These are phyloP conservation scores for Canis aureus DNA, from an alignment of 2,113 vertebrate genomes.

Conservation along the genomic window DNA sequence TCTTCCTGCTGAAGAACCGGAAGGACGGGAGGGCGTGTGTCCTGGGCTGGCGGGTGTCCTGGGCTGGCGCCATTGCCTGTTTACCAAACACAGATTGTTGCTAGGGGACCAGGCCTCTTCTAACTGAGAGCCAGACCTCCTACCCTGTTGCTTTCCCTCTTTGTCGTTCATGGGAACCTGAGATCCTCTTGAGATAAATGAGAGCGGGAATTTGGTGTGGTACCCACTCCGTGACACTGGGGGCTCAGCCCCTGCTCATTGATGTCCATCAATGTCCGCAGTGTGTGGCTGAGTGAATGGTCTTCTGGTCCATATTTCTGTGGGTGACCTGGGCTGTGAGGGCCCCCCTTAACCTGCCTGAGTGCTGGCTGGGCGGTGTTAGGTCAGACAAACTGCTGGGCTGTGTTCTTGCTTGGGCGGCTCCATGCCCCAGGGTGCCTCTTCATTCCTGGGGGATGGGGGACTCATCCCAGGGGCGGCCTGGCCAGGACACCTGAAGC, in stretches of 20 bases:
- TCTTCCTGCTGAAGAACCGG: neutral
- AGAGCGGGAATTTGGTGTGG: neutral
- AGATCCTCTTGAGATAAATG: neutral
- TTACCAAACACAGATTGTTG: slow-evolving; percentile 42
- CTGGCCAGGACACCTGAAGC: neutral
- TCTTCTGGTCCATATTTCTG: neutral
- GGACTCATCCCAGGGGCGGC: neutral
- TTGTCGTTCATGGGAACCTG: neutral
- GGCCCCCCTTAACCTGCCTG: neutral
- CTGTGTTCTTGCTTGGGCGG: neutral
- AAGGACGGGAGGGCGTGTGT: neutral
- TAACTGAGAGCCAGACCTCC: neutral
- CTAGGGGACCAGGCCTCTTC: neutral
- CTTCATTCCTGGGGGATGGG: neutral
- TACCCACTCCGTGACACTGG: neutral
- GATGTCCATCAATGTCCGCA: rapidly evolving
- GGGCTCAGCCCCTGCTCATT: neutral
- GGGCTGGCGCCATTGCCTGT: neutral
- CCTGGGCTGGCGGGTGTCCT: neutral
- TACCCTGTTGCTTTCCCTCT: neutral
- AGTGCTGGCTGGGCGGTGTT: neutral
- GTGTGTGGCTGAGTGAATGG: neutral
- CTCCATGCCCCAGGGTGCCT: neutral
- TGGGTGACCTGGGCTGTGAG: neutral
- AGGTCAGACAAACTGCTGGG: neutral